These are phyloP conservation scores for Acleris holmiana DNA, from an alignment of 2,888 invertebrate genomes.

Conservation along the genomic window DNA sequence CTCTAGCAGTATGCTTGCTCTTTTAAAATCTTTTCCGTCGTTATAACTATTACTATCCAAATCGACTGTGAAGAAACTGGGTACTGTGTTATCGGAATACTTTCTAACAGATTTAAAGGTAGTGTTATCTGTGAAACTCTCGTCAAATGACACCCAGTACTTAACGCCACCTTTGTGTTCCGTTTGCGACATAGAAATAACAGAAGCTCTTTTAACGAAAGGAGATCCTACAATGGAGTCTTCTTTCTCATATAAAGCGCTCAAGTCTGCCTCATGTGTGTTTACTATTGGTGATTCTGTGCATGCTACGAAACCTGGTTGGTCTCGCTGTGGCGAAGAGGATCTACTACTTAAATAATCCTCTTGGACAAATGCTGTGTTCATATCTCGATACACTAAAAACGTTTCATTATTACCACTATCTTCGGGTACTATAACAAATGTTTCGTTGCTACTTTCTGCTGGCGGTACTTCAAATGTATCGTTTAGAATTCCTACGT, in stretches of 20 bases:
- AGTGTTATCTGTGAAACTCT: conserved; percentile 47
- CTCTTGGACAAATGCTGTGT: conserved; percentile 67
- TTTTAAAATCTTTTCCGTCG: conserved; percentile 35
- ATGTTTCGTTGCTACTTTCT: conserved; percentile 34
- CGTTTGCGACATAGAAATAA: conserved; percentile 73
- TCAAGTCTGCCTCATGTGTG: conserved; percentile 45
- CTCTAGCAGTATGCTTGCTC: conserved; percentile 41
- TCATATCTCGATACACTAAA: conserved; percentile 51
- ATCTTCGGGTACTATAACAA: conserved; percentile 28
- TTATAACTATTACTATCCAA: conserved; percentile 38
- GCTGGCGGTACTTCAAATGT: conserved; percentile 31
- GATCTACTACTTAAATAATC: conserved; percentile 46
- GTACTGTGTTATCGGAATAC: conserved; percentile 54
- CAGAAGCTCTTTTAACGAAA: conserved; percentile 60
- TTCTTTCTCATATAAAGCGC: conserved; percentile 57
- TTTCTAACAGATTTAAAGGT: conserved; percentile 41
- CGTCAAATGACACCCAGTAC: conserved; percentile 78
- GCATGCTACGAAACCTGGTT: conserved; percentile 55
- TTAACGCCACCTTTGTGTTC: conserved; percentile 71
- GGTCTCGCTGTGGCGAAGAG: conserved; percentile 57
- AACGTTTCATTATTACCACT: conserved; percentile 37
- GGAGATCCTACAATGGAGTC: conserved; percentile 63
- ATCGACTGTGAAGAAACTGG: conserved; percentile 63
- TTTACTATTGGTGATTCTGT: conserved; percentile 62
- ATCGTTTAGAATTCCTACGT: conserved; percentile 3